Base-by-base conservation (phyloP, 2,113 vertebrate genomes). In the Oncorhynchus masou region DNA sequence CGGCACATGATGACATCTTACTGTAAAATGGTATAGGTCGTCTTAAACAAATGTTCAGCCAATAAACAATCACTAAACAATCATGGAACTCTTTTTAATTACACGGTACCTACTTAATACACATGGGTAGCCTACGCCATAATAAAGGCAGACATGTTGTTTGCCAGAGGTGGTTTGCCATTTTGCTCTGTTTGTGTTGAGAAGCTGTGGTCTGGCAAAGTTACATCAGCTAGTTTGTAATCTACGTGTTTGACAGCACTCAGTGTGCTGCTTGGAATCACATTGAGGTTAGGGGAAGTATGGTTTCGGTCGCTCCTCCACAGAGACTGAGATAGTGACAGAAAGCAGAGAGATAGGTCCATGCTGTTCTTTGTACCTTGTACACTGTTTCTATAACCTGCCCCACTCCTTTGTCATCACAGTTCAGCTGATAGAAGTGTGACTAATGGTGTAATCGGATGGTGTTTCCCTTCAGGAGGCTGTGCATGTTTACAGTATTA, bases 291-390 rank as follows among this genome's bases (percentile, higher is more conserved):
- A 34, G 31, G 4, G 22, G 51, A 54, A 54, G 51, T 54, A 19
- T 19, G 22, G 20, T 15, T 64, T 74, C 24, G 8, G 48, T 6
- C 5, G 5, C 67, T 29, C 7, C 31, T 34, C 27, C 67, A 34
- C 19, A 24, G 27, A 72, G 15, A 45, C 5, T 25, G 15, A 8
- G 68, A 71, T 54, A 25, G 27, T 49, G 20, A 68, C 19, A 70
- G 59, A 51, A 64, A 34, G 22, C 19, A 25, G 45, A 27, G 68
- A 34, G 75, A 4, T 76, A 74, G 62, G 15, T 22, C n/a, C 59
- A 22, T 62, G n/a, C 15, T 78, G 79, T 66, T 81, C 7, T 22
- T 25, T 89, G 85, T 88, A 89, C 88, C 59, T 90, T 90, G 86
- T 72, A 22, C 70, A 68, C 65, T 22, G 25, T 77, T 78, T 3